A percentile compares a stretch with the other conserved stretches of the same genome.
phyloP scores from a whole-genome alignment of 2,113 vertebrate species.

The Podocnemis expansa region DNA sequence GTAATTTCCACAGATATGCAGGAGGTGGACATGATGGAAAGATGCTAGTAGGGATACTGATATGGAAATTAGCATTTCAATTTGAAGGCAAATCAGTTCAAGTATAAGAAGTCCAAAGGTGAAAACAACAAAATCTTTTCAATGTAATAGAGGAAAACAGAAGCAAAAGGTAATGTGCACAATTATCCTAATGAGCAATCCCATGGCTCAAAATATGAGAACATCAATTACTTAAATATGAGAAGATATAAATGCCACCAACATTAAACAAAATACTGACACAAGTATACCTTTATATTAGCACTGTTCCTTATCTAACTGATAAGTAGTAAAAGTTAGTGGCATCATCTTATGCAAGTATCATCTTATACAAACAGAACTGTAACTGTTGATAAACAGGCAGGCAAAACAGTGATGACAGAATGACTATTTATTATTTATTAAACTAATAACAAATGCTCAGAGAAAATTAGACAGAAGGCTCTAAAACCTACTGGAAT shows the following conservation, averaged over 20 bases:
- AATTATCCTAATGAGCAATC: background rate
- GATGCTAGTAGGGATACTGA: background rate
- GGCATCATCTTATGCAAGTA: slow-evolving; percentile 12
- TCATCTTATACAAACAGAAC: slow-evolving; percentile 63
- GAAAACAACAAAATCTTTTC: background rate
- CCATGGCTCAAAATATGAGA: slow-evolving; percentile 15
- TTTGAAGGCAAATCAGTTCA: slow-evolving; percentile 13
- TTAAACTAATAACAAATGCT: slow-evolving; percentile 67
- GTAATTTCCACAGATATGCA: background rate
- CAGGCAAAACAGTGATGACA: slow-evolving; percentile 48
- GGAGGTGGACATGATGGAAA: background rate
- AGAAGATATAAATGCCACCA: slow-evolving; percentile 24
- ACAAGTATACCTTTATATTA: slow-evolving; percentile 49
- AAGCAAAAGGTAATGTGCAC: background rate
- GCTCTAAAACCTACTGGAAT: slow-evolving; percentile 67
- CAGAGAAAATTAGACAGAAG: slow-evolving; percentile 66
- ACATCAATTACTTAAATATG: background rate
- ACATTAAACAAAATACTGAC: slow-evolving; percentile 39
- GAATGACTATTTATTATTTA: slow-evolving; percentile 68
- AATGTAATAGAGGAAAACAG: background rate
- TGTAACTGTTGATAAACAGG: slow-evolving; percentile 67
- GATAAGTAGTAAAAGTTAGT: background rate
- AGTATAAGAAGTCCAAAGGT: background rate
- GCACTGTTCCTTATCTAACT: slow-evolving; percentile 48
- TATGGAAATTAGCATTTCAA: background rate